These are phyloP conservation scores for Micrasema longulum DNA, from an alignment of 1,140 invertebrate species.

Conservation along the genomic window DNA sequence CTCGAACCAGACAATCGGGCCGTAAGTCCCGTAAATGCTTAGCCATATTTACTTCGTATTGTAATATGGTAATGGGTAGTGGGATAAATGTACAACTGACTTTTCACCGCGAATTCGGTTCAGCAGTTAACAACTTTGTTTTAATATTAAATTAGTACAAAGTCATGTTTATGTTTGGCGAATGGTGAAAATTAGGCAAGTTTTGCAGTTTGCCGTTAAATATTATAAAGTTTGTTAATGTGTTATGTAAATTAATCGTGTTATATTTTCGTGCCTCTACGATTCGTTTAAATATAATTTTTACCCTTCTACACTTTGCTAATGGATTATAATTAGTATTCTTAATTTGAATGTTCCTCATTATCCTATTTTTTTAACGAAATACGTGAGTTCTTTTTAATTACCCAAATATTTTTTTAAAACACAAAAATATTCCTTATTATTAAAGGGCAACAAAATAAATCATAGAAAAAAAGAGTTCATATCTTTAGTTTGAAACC, in stretches of 20 bases:
- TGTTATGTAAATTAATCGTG: not conserved
- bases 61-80: not conserved
- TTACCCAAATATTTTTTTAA: too few relatives aligned
- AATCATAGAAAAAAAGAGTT: too few relatives aligned
- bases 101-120: not conserved
- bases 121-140: not conserved
- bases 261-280: not conserved
- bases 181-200: slow-evolving; percentile 23
- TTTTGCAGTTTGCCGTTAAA: slow-evolving; percentile 27
- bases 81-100: not conserved
- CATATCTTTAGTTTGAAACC: too few relatives aligned
- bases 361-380: not conserved
- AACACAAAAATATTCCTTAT: too few relatives aligned
- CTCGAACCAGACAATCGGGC: not conserved
- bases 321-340: not conserved
- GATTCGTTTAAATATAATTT: not conserved
- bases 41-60: not conserved
- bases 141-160: slow-evolving; percentile 18
- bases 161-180: slow-evolving; percentile 27
- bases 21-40: not conserved
- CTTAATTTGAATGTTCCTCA: not conserved
- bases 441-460: too few relatives aligned
- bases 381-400: too few relatives aligned
- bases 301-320: not conserved
- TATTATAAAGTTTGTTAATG: not conserved